Evolutionary conservation across 2,797 vertebrate genomes (phyloP), one percentile per base, ranked within the genome.

Genomic region (Sciurus carolinensis): DNA sequence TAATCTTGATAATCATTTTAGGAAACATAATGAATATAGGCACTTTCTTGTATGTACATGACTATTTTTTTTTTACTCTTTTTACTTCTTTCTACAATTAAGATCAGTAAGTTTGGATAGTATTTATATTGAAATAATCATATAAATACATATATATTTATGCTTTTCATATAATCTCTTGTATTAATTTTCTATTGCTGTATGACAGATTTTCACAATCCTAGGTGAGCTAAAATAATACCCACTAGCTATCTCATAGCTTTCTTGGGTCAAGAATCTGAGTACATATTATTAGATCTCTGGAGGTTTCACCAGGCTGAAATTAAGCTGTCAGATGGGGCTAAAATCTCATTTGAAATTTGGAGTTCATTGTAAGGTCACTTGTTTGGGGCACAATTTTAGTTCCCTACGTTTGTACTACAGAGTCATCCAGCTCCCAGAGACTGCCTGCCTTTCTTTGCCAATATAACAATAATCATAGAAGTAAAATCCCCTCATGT

Each of bases 1-100:
- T 52, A 72, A 92, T 95, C 47, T 94, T 92, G 62, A 87, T 75
- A 42, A 75, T 96, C 90, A 87, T 69, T 94, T 94, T 36, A 84
- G 14, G 39, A 95, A 95, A 87, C 52, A 0, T 4, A 72, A 76
- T 80, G 36, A 10, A 77, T 91, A 50, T 88, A 50, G 3, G 6
- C 5, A 2, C 8, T 62, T 76, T 84, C 30, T 77, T 77, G 73
- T 64, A 83, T 36, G 85, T 17, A 66, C 4, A 50, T 2, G 2
- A 26, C 8, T 71, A 18, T 67, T 66, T 71, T 47, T 47, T 91
- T 24, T 0, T 18, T 9, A 8, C 14, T 87, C 39, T 86, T 86
- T 87, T 79, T 76, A 86, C 8, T 77, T 79, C 5, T 1, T 93
- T 80, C 22, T 83, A 14, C 33, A 84, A 93, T 67, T 47, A 94